These are phyloP conservation scores for Perognathus longimembris DNA, from an alignment of 2,113 vertebrate genomes.

Conservation along the genomic window DNA sequence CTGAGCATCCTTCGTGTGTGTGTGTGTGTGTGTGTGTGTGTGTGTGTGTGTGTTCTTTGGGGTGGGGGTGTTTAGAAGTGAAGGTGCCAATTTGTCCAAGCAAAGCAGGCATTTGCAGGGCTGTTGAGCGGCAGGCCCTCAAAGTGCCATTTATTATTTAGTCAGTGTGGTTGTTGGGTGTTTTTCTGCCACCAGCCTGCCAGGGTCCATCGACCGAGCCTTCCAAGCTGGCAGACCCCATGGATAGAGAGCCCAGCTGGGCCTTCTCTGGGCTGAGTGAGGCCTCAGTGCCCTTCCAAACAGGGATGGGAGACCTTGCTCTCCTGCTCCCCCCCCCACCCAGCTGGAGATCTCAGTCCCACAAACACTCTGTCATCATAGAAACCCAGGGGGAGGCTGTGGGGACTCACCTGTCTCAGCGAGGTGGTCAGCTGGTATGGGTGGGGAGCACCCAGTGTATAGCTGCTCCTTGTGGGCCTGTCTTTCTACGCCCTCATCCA, in stretches of 20 bases:
- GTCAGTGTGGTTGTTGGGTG: background rate
- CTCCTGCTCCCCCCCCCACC: background rate
- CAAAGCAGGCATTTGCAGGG: background rate
- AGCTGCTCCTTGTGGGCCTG: background rate
- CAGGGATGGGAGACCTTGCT: background rate
- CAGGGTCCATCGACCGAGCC: no score
- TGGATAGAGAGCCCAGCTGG: background rate
- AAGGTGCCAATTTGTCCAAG: background rate
- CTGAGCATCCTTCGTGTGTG: background rate
- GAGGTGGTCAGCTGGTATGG: background rate
- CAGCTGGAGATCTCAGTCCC: background rate
- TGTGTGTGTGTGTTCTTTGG: background rate
- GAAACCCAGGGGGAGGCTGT: background rate
- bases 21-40: background rate
- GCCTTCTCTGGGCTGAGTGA: background rate
- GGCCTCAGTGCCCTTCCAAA: background rate
- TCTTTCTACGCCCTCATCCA: background rate
- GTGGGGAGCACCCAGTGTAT: no score
- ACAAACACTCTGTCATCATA: conserved; percentile 1
- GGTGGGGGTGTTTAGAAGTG: background rate
- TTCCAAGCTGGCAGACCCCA: background rate
- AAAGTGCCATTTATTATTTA: no score
- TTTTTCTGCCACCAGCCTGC: background rate
- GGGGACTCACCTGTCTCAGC: conserved; percentile 63
- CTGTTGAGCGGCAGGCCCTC: background rate